phyloP scores from a whole-genome alignment of 2,888 invertebrate genomes.

The Cryptophagus acutangulus region DNA sequence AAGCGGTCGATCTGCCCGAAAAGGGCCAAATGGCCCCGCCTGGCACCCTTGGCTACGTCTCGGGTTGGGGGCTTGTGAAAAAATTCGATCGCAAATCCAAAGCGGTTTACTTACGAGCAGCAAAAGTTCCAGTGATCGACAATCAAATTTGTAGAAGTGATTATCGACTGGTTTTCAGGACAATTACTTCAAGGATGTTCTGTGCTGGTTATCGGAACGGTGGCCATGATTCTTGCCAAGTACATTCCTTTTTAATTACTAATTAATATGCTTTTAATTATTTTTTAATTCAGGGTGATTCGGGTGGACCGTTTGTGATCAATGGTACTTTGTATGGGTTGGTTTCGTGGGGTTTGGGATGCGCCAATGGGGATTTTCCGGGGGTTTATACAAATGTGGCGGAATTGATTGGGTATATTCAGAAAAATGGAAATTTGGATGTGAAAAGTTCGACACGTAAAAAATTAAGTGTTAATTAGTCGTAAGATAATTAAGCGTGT shows the following conservation, averaged over 20 bases:
- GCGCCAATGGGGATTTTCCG: constrained; percentile 25
- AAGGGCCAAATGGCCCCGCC: constrained; percentile 5
- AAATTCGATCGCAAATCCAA: neutral
- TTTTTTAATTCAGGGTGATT: constrained; percentile 28
- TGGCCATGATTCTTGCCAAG: constrained; percentile 30
- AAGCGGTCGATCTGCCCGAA: constrained; percentile 23
- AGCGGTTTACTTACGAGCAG: constrained; percentile 17
- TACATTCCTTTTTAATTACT: constrained; percentile 12
- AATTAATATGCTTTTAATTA: neutral
- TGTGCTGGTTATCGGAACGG: constrained; percentile 29
- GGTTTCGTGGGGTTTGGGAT: constrained; percentile 27
- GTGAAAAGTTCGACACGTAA: too few species aligned
- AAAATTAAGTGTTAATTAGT: too few species aligned
- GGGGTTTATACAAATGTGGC: constrained; percentile 30
- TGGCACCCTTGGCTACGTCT: constrained; percentile 21
- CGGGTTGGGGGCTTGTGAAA: constrained; percentile 24
- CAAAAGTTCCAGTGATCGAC: constrained; percentile 19
- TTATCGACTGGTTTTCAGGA: constrained; percentile 15
- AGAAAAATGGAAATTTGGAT: too few species aligned
- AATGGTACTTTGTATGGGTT: constrained; percentile 26
- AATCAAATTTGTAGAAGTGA: constrained; percentile 13
- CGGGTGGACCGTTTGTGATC: constrained; percentile 31
- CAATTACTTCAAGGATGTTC: constrained; percentile 22
- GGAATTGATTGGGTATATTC: constrained; percentile 22
- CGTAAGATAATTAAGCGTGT: too few species aligned